Evolutionary conservation across 2,113 vertebrate species (phyloP), one percentile per base, ranked within the genome.

Genomic region (Spilogale gracilis): DNA sequence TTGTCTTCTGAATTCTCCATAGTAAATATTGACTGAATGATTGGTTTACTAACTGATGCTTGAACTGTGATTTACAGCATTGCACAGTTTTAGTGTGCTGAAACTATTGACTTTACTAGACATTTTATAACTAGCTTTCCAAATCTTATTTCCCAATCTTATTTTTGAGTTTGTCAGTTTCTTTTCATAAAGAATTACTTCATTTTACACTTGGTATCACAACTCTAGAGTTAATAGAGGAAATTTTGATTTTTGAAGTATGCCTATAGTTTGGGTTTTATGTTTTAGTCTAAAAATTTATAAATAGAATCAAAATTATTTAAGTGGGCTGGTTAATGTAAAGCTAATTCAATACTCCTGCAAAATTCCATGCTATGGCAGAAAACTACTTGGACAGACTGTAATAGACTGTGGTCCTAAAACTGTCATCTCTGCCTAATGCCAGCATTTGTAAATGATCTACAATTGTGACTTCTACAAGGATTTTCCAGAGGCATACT

Each of bases 391-490:
- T 54, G 30, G 25, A 52, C 32, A 74, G 52, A 90, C 16, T 74
- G 0, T 54, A 92, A 58, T 71, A 81, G 63, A 67, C 58, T 84
- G 3, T 3, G 30, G 45, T 69, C 45, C 79, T 95, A 83, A 88
- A 97, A 96, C 67, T 92, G 38, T 79, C 87, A 81, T 43, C 74
- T 83, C 21, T 89, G 45, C 21, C 89, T 95, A 95, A 94, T 60
- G 38, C 17, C 60, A 84, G 1, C 30, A 50, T 94, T 90, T 96
- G 32, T n/a, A 93, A 56, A 69, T 92, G 56, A 69, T 61, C 45
- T 92, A 43, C 50, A 43, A 58, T 50, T 86, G 45, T 69, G 54
- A 25, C 27, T 81, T 76, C 54, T 25, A 50, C 52, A n/a, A 78
- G 30, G 54, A 92, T 82, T 92, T 96, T 95, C 56, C 61, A 95